Conservation (phyloP, 2,888 invertebrate species). For the Rhamphomyia laevipes region DNA sequence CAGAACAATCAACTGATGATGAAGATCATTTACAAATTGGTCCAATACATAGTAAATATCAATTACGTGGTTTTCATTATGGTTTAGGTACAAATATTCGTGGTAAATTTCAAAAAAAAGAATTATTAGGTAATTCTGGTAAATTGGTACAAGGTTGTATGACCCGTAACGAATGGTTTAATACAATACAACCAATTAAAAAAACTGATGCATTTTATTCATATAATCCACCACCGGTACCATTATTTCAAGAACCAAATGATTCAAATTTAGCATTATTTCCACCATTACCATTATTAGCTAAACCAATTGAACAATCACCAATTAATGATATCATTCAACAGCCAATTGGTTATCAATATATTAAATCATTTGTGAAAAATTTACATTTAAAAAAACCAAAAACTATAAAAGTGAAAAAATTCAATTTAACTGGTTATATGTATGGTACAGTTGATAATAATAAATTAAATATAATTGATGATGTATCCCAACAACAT, state of each 20-base stretch:
- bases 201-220: conserved; percentile 23
- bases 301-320: not conserved
- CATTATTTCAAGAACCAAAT: conserved; percentile 22
- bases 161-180: conserved; percentile 32
- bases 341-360: conserved; percentile 26
- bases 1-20: conserved; percentile 30
- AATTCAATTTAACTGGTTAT: conserved; percentile 33
- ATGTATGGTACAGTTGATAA: conserved; percentile 16
- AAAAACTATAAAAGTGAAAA: conserved; percentile 25
- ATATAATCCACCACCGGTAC: conserved; percentile 21
- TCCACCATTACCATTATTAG: conserved; percentile 13
- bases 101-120: conserved; percentile 25
- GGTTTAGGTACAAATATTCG: conserved; percentile 27
- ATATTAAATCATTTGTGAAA: conserved; percentile 17
- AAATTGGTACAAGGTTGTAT: conserved; percentile 21
- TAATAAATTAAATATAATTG: not conserved
- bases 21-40: conserved; percentile 31
- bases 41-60: conserved; percentile 23
- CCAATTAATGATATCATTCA: not conserved
- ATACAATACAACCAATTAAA: conserved; percentile 24
- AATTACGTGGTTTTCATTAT: conserved; percentile 32
- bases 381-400: conserved; percentile 28
- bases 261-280: conserved; percentile 28
- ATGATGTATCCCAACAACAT: not conserved
- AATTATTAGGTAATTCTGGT: conserved; percentile 6